Percentiles rank a stretch among this genome's conserved stretches.
These are phyloP conservation scores for Planiliza haematocheilus DNA, from an alignment of 2,113 vertebrate species.

Conservation along the genomic window DNA sequence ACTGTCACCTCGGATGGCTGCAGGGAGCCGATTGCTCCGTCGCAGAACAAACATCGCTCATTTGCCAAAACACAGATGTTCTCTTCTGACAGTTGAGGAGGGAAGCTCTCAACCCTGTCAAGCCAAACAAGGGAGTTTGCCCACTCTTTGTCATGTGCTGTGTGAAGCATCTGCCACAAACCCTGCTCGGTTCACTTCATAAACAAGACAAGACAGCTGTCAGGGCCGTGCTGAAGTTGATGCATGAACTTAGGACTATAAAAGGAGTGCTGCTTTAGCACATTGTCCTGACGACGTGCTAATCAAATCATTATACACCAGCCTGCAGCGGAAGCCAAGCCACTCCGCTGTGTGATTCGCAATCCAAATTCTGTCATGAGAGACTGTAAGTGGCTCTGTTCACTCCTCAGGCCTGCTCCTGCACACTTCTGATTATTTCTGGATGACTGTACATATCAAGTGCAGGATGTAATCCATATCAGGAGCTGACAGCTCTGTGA, in stretches of 20 bases:
- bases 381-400: slow-evolving; percentile 24
- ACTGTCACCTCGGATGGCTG: slow-evolving; percentile 76
- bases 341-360: background rate
- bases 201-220: slow-evolving; percentile 73
- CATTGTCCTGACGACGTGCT: slow-evolving; percentile 51
- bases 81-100: slow-evolving; percentile 69
- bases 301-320: slow-evolving; percentile 56
- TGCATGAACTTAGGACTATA: slow-evolving; percentile 41
- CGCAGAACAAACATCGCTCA: slow-evolving; percentile 65
- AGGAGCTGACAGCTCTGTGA: slow-evolving; percentile 18
- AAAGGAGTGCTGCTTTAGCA: slow-evolving; percentile 43
- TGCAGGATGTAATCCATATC: slow-evolving; percentile 22
- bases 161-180: slow-evolving; percentile 60
- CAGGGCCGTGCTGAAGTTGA: slow-evolving; percentile 49
- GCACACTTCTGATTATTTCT: slow-evolving; percentile 48
- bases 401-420: slow-evolving; percentile 32
- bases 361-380: slow-evolving; percentile 20
- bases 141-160: slow-evolving; percentile 59
- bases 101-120: slow-evolving; percentile 71
- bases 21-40: slow-evolving; percentile 65
- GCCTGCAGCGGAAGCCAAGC: slow-evolving; percentile 30
- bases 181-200: slow-evolving; percentile 59
- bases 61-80: slow-evolving; percentile 76
- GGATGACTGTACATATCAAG: slow-evolving; percentile 33
- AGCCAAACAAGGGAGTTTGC: slow-evolving; percentile 65